phyloP scores from a whole-genome alignment of 1,140 invertebrate genomes.

The Drosophila melanica region DNA sequence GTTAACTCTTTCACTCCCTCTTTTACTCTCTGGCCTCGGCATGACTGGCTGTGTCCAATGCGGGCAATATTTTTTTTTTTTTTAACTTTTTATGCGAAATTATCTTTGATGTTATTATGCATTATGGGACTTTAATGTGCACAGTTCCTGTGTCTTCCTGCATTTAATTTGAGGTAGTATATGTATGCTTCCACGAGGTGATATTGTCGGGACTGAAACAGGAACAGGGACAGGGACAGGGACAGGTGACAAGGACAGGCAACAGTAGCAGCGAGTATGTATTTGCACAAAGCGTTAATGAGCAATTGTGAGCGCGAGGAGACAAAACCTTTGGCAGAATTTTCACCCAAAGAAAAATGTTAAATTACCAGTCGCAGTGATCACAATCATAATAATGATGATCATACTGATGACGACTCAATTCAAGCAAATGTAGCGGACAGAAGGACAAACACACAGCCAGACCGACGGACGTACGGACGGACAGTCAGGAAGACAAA shows the following conservation, averaged over 20 bases:
- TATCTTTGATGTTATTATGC: conserved; percentile 75
- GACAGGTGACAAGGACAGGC: background rate
- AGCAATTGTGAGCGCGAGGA: conserved; percentile 17
- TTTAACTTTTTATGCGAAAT: conserved; percentile 66
- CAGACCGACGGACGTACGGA: background rate
- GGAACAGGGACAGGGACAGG: background rate
- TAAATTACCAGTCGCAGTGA: conserved; percentile 12
- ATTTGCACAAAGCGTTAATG: conserved; percentile 43
- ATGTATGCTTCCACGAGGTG: background rate
- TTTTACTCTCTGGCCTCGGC: conserved; percentile 9
- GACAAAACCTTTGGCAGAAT: conserved; percentile 15
- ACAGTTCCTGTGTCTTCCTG: conserved; percentile 65
- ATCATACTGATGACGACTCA: conserved; percentile 60
- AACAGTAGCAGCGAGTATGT: conserved; percentile 18
- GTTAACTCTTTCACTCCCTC: background rate
- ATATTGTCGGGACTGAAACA: conserved; percentile 4
- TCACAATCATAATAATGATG: conserved; percentile 27
- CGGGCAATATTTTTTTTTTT: conserved; percentile 41
- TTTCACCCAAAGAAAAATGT: conserved; percentile 38
- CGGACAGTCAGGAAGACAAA: conserved; percentile 1
- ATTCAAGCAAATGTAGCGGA: conserved; percentile 45
- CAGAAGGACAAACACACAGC: background rate
- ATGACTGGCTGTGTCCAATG: conserved; percentile 56
- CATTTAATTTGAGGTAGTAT: conserved; percentile 52
- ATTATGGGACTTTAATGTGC: conserved; percentile 74